Base-by-base conservation (phyloP, 1,140 invertebrate species). In the Drosophila orena region DNA sequence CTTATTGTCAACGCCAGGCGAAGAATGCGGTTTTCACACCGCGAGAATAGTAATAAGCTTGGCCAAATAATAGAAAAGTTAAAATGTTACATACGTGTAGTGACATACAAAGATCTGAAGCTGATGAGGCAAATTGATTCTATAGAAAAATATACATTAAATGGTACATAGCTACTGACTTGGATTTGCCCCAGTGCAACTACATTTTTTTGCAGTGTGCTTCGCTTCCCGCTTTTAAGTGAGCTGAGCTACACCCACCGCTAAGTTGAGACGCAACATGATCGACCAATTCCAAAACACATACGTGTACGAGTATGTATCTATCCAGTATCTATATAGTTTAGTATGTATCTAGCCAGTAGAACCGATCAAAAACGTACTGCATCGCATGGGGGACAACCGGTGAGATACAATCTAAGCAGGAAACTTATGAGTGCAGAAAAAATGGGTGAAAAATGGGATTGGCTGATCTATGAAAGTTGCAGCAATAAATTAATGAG, bases 1-100 rank as follows among this genome's bases (percentile, higher is more conserved):
- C 56, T 80, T 80, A 80, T 85, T 85, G 77, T 85, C 81, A 80
- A 60, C 73, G 81, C 80, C 81, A 66, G 77, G 66, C 58, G 52
- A 74, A 77, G 81, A 85, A 85, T 85, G 81, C 38, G 73, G 66
- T 55, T 64, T 49, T 1, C 11, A 42, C 62, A 62, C 35, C 1
- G 44, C 0, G 7, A 27, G 40, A 22, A 24, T 54, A 24, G 7
- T 14, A 10, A 22, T 3, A 10, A 30, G 30, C 2, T 30, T 30
- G 8, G 8, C 7, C 8, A 30, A 30, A 30, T 2, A 30, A 3
- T 30, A 24, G 24, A 27, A 27, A 27, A 24, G 24, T 24, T 24
- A 3, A 24, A 5, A 24, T 4, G 5, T 24, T 24, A 24, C 4
- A 0, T 24, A n/a, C n/a, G n/a, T n/a, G n/a, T n/a, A n/a, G n/a